Evolutionary conservation across 1,140 invertebrate species (phyloP), one percentile per base, ranked within the genome.

Genomic region (Atopsyche davidsoni): DNA sequence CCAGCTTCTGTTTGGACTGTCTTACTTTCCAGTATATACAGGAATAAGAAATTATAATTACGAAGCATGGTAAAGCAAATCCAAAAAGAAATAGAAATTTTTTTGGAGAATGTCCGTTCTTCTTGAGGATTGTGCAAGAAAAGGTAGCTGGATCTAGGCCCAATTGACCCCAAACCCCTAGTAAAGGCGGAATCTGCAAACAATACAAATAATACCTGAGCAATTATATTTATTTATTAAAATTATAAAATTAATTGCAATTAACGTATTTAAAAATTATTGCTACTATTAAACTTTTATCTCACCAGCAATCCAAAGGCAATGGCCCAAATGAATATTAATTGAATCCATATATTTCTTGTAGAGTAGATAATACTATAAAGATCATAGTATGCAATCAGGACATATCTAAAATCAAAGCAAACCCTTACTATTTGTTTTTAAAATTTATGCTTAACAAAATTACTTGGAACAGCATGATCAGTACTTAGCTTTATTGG

Each of bases 11-110:
- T 42, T 84, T 82, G 55, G 86, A 86, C 60, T 75, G 74, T 13
- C 82, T 64, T 1, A 92, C 87, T 40, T 80, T 80, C 74, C 83
- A 85, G 61, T 89, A 92, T 49, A 92, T 92, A 69, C 87, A 88
- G 1, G 85, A 79, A 68, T 92, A 93, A 16, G 85, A 89, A 22
- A 84, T 72, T 18, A 87, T 84, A 53, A 92, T 92, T 2, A 87
- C 85, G 2, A 88, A 58, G 57, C 87, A 91, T 0, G 88, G 89
- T 23, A 92, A 64, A 6, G 88, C 74, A 60, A 92, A 89, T 3
- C 86, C 89, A 51, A 92, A 77, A 0, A 87, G 70, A 68, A 92
- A 92, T 0, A 92, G 70, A 40, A 87, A 82, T 62, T 90, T 90
- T 70, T 92, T 92, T 1, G 90, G 89, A 4, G 89, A 92, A 23